Percentiles rank a stretch among this genome's conserved stretches.
These are phyloP conservation scores for Chaetophractus vellerosus DNA, from an alignment of 2,797 vertebrate species.

Conservation along the genomic window DNA sequence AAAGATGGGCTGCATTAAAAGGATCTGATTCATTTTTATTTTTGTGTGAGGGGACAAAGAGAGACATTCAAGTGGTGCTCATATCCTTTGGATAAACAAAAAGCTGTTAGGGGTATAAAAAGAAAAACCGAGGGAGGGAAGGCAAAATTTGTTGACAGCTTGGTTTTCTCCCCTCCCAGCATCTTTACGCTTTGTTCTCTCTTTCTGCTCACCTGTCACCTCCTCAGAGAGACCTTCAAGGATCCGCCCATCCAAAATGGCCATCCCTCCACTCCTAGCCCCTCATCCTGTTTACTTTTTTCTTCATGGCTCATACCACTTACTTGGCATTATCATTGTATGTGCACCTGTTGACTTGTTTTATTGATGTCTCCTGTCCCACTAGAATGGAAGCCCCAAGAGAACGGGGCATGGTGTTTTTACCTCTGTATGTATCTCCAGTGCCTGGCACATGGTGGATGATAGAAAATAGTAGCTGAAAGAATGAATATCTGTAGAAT, in stretches of 20 bases:
- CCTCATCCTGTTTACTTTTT: neutral
- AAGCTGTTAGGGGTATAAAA: constrained; percentile 41
- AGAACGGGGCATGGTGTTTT: neutral
- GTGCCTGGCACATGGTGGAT: neutral
- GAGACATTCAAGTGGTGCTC: constrained; percentile 24
- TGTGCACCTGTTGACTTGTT: neutral
- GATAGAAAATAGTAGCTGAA: neutral
- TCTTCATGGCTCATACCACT: neutral
- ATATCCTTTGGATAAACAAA: constrained; percentile 50
- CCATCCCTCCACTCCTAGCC: neutral
- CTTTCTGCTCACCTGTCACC: neutral
- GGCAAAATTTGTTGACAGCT: neutral
- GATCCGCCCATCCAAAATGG: neutral
- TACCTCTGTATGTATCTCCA: neutral
- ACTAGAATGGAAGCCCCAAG: constrained; percentile 4
- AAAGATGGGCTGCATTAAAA: constrained; percentile 52
- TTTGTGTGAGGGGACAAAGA: constrained; percentile 19
- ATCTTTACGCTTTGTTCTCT: constrained; percentile 5
- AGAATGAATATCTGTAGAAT: neutral
- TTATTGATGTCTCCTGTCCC: constrained; percentile 6
- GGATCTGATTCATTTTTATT: constrained; percentile 24
- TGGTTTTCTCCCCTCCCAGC: neutral
- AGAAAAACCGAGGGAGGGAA: neutral
- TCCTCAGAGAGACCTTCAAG: neutral
- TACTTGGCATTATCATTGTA: neutral